Conservation (phyloP, 2,113 vertebrate species). For the Bagarius yarrelli region DNA sequence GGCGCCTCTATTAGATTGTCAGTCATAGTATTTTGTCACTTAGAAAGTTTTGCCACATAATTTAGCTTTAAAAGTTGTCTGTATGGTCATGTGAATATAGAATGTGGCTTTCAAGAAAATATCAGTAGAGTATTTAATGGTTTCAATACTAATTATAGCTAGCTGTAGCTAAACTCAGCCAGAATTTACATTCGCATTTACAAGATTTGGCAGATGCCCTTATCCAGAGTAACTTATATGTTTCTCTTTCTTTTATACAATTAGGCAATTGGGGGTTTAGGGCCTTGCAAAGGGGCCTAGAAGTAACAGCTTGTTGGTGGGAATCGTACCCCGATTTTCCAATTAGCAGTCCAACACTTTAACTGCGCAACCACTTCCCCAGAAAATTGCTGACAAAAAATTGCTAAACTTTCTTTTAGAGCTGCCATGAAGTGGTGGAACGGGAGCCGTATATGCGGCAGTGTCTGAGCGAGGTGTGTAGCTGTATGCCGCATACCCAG, state of each 20-base stretch:
- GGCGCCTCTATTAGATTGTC: background rate
- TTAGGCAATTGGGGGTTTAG: no score
- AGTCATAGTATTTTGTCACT: background rate
- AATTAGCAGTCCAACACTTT: no score
- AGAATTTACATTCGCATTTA: no score
- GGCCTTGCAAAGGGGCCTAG: no score
- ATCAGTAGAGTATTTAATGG: background rate
- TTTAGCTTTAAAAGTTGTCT: background rate
- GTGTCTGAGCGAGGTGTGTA: slow-evolving; percentile 77
- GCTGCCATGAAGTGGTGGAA: slow-evolving; percentile 80
- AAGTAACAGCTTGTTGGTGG: no score
- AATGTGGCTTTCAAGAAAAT: background rate
- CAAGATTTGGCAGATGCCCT: no score
- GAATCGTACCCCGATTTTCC: no score
- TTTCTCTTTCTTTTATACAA: no score
- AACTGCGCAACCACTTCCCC: no score
- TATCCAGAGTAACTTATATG: no score
- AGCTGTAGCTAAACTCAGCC: background rate
- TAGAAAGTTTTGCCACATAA: background rate
- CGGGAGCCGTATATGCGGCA: slow-evolving; percentile 70
- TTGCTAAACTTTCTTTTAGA: slow-evolving; percentile 58
- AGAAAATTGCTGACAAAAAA: background rate
- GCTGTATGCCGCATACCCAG: slow-evolving; percentile 59
- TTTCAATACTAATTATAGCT: background rate
- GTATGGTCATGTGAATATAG: background rate